Conservation (phyloP, 2,888 invertebrate species). For the Ischnura elegans region DNA sequence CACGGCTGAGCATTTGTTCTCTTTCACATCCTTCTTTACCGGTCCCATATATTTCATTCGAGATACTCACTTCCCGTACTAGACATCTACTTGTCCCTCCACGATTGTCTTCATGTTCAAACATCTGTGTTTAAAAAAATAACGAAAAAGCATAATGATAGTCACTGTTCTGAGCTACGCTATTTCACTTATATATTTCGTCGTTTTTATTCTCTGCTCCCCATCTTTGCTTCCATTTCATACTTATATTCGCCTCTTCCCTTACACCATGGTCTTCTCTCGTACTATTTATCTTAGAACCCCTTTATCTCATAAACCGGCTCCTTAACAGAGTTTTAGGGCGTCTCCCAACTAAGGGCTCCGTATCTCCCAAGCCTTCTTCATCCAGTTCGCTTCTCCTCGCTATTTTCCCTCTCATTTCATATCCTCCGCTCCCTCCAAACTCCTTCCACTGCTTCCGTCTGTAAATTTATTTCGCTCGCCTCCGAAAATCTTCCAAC, state of each 20-base stretch:
- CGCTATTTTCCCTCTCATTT: constrained; percentile 24
- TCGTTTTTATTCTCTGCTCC: too few species aligned
- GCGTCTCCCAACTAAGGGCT: not conserved
- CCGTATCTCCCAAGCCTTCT: not conserved
- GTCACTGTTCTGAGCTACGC: too few species aligned
- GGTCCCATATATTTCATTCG: too few species aligned
- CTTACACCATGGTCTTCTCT: not conserved
- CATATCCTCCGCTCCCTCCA: not conserved
- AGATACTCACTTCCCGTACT: too few species aligned
- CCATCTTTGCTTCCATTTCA: not conserved
- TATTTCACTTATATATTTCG: too few species aligned
- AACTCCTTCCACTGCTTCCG: not conserved
- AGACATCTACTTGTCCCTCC: too few species aligned
- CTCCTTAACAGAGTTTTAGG: not conserved
- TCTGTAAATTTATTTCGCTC: constrained; percentile 9
- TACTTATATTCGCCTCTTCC: too few species aligned
- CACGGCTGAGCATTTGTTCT: too few species aligned
- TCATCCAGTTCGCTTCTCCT: not conserved
- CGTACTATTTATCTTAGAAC: not conserved
- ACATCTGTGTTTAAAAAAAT: too few species aligned
- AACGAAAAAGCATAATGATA: too few species aligned
- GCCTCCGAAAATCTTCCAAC: not conserved
- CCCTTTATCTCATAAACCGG: not conserved
- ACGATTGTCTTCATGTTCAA: too few species aligned
- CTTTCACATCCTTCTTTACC: too few species aligned